These are phyloP conservation scores for Automeris io DNA, from an alignment of 2,888 invertebrate genomes.

Conservation along the genomic window DNA sequence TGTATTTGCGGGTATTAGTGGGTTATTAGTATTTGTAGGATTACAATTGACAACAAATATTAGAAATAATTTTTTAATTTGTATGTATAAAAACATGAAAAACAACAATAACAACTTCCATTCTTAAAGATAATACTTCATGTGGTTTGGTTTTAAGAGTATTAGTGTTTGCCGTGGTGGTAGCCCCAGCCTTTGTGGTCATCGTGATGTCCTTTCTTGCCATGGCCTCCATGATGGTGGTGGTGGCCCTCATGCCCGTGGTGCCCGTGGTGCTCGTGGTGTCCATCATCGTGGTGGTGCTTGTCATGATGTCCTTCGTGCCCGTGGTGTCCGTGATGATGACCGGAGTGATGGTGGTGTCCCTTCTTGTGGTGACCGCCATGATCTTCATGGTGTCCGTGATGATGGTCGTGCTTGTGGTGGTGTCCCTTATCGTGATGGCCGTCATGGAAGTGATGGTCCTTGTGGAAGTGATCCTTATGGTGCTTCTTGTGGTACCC, in stretches of 20 bases:
- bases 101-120: conserved; percentile 47
- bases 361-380: conserved; percentile 89
- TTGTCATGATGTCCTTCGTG: conserved; percentile 89
- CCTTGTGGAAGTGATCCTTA: conserved; percentile 92
- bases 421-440: conserved; percentile 89
- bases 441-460: conserved; percentile 92
- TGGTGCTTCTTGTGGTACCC: conserved; percentile 91
- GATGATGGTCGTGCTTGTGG: conserved; percentile 86
- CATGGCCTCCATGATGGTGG: conserved; percentile 83
- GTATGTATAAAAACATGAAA: conserved; percentile 52
- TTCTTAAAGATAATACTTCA: conserved; percentile 43
- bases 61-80: conserved; percentile 37
- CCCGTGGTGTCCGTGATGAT: conserved; percentile 86
- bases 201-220: conserved; percentile 86
- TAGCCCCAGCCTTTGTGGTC: conserved; percentile 85
- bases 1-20: too few species aligned
- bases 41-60: conserved; percentile 8
- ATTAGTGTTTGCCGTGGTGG: conserved; percentile 73
- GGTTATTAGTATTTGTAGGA: too few species aligned
- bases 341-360: conserved; percentile 85
- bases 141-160: conserved; percentile 19
- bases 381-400: conserved; percentile 84
- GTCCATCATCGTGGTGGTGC: conserved; percentile 86
- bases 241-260: conserved; percentile 86
- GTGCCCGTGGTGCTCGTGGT: conserved; percentile 88